Base-by-base conservation (phyloP, 2,797 vertebrate species). In the Gouania willdenowi region DNA sequence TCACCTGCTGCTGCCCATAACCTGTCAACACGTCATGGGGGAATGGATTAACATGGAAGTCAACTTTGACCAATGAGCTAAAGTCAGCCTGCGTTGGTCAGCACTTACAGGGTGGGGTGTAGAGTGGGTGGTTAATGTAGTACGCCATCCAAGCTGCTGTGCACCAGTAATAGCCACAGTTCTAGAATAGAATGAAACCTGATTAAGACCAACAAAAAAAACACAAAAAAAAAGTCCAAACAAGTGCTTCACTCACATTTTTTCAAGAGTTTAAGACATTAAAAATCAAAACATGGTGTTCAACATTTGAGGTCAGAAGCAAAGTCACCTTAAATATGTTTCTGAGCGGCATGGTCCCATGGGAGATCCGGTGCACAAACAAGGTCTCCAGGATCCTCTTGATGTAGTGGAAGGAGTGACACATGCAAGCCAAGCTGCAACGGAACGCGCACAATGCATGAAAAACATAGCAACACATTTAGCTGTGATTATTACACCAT, bases 131-230 rank as follows among this genome's bases (percentile, higher is more conserved):
- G 83, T 97, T 97, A 68, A 97, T 96, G 82, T 97, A 95, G 53
- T 95, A 97, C 1, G 94, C 94, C 93, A 97, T 95, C 94, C 94
- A 97, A 0, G 94, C 94, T 1, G 94, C 92, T 9, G 93, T 83
- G 56, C 89, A 92, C 94, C 94, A 97, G 75, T 97, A 95, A 86
- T 93, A 97, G 47, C 91, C 91, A 73, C 94, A 95, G 75, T 94
- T 97, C 94, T 96, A 83, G 45, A 89, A 86, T 15, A 72, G 52
- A 77, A 52, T 42, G 32, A 14, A 25, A 45, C 52, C 46, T 60
- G 59, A 55, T 57, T 71, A 63, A 66, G 49, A 63, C 41, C n/a
- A n/a, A n/a, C n/a, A n/a, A n/a, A n/a, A n/a, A n/a, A n/a, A n/a
- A n/a, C n/a, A n/a, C n/a, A n/a, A n/a, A n/a, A n/a, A 62, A 37